Evolutionary conservation across 2,888 invertebrate genomes (phyloP), one percentile per base, ranked within the genome.

Genomic region (Nomada fabriciana): DNA sequence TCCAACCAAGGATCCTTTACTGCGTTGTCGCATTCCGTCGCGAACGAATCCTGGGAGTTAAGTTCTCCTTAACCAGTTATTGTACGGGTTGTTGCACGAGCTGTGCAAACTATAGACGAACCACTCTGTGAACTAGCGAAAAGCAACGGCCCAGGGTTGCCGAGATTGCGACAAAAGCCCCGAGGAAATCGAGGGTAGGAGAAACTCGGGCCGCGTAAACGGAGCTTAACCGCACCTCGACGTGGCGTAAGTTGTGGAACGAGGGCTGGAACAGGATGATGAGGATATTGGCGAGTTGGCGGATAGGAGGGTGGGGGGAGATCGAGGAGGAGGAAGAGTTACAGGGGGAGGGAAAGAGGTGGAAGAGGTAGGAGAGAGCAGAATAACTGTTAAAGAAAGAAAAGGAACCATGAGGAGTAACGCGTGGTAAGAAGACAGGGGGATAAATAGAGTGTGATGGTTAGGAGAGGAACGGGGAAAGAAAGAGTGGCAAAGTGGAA

Each of bases 151-250:
- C 57, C 25, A 67, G 63, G 76, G 76, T 76, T 75, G 67, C 75
- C 75, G 83, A 77, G 84, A 86, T 81, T 76, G 84, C 78, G 83
- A 78, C 83, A 82, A 87, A 85, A 87, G 80, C 83, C 71, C 74
- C 82, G 82, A 74, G 85, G 80, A 85, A 85, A 84, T 85, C 82
- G 80, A 83, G 86, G 84, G 84, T 84, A 83, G 84, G 89, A 84
- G 90, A 90, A 92, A 91, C 88, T 91, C 90, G 1, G 86, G 90
- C 89, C 86, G 88, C 90, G 90, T 90, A 91, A 92, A 92, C 91
- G 92, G 89, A 90, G 91, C 89, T 92, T 92, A 91, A 90, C 89
- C 90, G 88, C 87, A 88, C 82, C 79, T 81, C 81, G 77, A 67
- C 77, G 74, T 73, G 68, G 61, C 74, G 64, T 74, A 64, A 71